Percentiles rank a stretch among this genome's conserved stretches.
phyloP scores from a whole-genome alignment of 2,113 vertebrate genomes.

The Terrapene triunguis region DNA sequence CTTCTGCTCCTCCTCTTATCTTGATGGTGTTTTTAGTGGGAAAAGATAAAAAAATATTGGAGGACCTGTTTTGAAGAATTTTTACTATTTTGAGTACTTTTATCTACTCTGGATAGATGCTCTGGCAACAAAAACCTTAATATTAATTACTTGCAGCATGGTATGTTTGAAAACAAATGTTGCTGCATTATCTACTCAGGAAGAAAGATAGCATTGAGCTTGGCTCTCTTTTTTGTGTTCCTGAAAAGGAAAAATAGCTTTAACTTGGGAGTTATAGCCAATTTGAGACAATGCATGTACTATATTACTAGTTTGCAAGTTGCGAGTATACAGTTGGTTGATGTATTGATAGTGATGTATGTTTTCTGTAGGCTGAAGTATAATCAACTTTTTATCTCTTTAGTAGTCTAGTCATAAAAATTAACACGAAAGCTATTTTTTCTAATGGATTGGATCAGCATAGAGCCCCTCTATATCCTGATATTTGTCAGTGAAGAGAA shows the following conservation, averaged over 20 bases:
- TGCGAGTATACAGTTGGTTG: too few species aligned
- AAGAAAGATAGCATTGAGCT: neutral
- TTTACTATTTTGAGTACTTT: neutral
- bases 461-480: neutral
- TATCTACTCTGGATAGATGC: neutral
- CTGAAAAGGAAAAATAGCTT: neutral
- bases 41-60: neutral
- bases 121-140: neutral
- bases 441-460: neutral
- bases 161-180: neutral
- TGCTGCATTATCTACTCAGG: neutral
- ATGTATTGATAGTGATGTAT: neutral
- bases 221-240: neutral
- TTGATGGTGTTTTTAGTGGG: neutral
- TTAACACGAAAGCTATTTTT: neutral
- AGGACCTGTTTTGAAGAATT: neutral
- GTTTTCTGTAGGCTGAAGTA: neutral
- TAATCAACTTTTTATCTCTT: neutral
- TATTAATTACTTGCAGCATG: neutral
- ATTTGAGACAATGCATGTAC: neutral
- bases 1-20: neutral
- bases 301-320: neutral
- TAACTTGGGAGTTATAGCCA: neutral
- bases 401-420: neutral
- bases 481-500: neutral